phyloP scores from a whole-genome alignment of 2,888 invertebrate genomes.

The Selenia dentaria region DNA sequence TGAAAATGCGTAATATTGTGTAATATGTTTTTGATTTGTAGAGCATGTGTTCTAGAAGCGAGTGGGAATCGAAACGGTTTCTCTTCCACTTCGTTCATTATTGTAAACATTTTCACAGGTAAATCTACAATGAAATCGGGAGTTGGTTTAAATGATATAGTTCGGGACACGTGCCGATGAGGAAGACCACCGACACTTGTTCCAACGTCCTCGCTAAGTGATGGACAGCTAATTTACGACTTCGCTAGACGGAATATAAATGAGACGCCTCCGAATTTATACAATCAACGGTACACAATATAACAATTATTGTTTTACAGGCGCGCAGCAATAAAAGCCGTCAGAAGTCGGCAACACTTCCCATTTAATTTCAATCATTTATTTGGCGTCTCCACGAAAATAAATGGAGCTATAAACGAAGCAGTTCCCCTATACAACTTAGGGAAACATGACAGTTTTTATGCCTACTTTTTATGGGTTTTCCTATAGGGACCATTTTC shows the following conservation, averaged over 20 bases:
- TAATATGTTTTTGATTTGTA: neutral
- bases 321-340: conserved; percentile 40
- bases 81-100: conserved; percentile 19
- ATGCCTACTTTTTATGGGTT: conserved; percentile 21
- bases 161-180: conserved; percentile 34
- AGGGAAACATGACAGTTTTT: conserved; percentile 21
- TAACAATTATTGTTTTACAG: conserved; percentile 48
- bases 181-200: conserved; percentile 28
- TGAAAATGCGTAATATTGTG: conserved; percentile 4
- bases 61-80: conserved; percentile 25
- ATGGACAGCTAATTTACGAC: conserved; percentile 63
- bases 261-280: conserved; percentile 55
- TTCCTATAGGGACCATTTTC: conserved; percentile 27
- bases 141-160: conserved; percentile 29
- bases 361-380: conserved; percentile 14
- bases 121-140: conserved; percentile 35
- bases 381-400: conserved; percentile 14
- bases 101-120: conserved; percentile 24
- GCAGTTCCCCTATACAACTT: conserved; percentile 3
- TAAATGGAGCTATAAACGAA: conserved; percentile 17
- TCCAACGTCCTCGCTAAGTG: conserved; percentile 39
- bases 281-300: conserved; percentile 51
- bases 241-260: conserved; percentile 58
- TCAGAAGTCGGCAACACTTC: conserved; percentile 44
- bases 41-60: conserved; percentile 12